Evolutionary conservation across 2,888 invertebrate species (phyloP).

Genomic region (Neoscelio sp.): DNA sequence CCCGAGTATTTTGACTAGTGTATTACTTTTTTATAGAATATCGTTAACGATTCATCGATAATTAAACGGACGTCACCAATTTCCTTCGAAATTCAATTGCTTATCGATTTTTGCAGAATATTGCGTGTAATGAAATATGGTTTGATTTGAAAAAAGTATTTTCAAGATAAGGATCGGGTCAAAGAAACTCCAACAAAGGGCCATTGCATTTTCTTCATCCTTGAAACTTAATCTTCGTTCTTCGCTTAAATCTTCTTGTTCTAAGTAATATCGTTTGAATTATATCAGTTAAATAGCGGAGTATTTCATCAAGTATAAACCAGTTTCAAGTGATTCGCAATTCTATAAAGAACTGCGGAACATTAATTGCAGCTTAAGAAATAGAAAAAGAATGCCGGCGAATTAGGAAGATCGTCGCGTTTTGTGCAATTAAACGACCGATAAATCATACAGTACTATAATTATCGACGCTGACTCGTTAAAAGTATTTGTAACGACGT

Average conservation of each 20-base stretch:
- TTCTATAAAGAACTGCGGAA: neutral
- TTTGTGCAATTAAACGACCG: neutral
- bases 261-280: neutral
- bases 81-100: too few species aligned
- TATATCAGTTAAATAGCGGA: neutral
- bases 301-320: neutral
- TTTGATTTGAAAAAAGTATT: constrained; percentile 4
- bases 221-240: neutral
- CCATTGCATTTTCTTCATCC: constrained; percentile 1
- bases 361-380: neutral
- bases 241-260: neutral
- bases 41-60: too few species aligned
- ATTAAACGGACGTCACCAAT: too few species aligned
- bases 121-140: constrained; percentile 5
- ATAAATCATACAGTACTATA: constrained; percentile 11
- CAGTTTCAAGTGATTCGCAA: neutral
- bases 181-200: neutral
- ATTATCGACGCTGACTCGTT: neutral
- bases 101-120: neutral
- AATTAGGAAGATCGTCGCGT: neutral
- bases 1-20: too few species aligned
- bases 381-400: neutral
- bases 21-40: too few species aligned
- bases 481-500: neutral
- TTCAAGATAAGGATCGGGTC: neutral